Evolutionary conservation across 2,113 vertebrate species (phyloP), one percentile per base, ranked within the genome.

Genomic region (Salvelinus fontinalis): DNA sequence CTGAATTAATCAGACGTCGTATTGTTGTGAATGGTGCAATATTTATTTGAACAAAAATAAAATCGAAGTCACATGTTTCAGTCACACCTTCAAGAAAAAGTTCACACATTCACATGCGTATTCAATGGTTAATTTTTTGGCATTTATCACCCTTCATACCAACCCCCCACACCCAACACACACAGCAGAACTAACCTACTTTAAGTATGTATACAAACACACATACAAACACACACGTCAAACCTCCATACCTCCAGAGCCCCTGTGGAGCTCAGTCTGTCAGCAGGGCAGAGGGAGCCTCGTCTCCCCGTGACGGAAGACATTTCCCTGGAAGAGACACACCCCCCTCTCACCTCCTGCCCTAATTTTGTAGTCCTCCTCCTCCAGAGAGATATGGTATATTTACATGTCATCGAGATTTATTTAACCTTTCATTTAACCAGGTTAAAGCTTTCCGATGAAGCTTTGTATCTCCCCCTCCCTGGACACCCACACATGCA

Each of bases 221-320:
- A 64, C 59, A 70, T 68, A 71, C 65, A 22, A n/a, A 51, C 44
- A 71, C 48, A 71, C 44, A 66, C 64, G 22, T 66, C 64, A 66
- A 11, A n/a, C 11, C n/a, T n/a, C 64, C 8, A 16, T 29, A 24
- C 34, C 5, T 44, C 75, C 27, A 27, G 39, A 14, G 3, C 18
- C 49, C 77, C 27, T 72, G 67, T 31, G 67, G 77, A 72, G 16
- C 26, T 54, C 74, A 22, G 71, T 80, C 80, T 70, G 39, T 84
- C 78, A 78, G 39, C 71, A n/a, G 73, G 60, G 44, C 39, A 4
- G 18, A 2, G 9, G 70, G 0, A 18, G 9, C 31, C 3, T 0
- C 44, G 29, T 39, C 8, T 51, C 59, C 60, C 20, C 48, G 11
- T 20, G 49, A 27, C 20, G 13, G 24, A 14, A 11, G 64, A 24